A percentile compares a stretch with the other conserved stretches of the same genome.
phyloP scores from a whole-genome alignment of 2,797 vertebrate genomes.

The Pseudochaenichthys georgianus region DNA sequence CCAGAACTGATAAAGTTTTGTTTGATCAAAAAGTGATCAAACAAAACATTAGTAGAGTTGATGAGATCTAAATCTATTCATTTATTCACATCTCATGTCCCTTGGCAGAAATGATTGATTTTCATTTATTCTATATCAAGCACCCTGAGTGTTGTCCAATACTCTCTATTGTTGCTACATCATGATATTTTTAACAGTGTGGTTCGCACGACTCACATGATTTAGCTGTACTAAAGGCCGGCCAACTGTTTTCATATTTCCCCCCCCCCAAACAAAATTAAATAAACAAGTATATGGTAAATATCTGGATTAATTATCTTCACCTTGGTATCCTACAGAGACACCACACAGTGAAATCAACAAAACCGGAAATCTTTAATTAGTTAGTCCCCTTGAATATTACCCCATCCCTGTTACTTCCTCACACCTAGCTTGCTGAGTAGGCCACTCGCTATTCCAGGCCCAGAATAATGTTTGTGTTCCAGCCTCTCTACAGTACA shows the following conservation, averaged over 20 bases:
- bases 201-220: slow-evolving; percentile 51
- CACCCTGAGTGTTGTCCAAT: slow-evolving; percentile 54
- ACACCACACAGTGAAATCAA: slow-evolving; percentile 69
- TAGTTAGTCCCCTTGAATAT: slow-evolving; percentile 59
- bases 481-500: slow-evolving; percentile 36
- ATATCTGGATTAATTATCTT: slow-evolving; percentile 78
- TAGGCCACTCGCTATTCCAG: slow-evolving; percentile 52
- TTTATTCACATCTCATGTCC: slow-evolving; percentile 38
- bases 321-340: slow-evolving; percentile 61
- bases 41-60: slow-evolving; percentile 34
- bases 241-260: slow-evolving; percentile 57
- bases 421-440: slow-evolving; percentile 73
- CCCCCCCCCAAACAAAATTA: slow-evolving; percentile 40
- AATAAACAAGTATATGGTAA: slow-evolving; percentile 48
- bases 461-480: slow-evolving; percentile 48
- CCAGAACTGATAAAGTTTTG: slow-evolving; percentile 15
- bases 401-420: slow-evolving; percentile 59
- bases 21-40: slow-evolving; percentile 17
- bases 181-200: slow-evolving; percentile 45
- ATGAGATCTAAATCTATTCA: slow-evolving; percentile 43
- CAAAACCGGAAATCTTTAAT: slow-evolving; percentile 76
- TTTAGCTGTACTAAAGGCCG: slow-evolving; percentile 39
- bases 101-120: slow-evolving; percentile 36
- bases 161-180: slow-evolving; percentile 35
- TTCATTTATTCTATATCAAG: slow-evolving; percentile 42